These are phyloP conservation scores for Hydrophis major DNA, from an alignment of 2,797 vertebrate species.

Conservation along the genomic window DNA sequence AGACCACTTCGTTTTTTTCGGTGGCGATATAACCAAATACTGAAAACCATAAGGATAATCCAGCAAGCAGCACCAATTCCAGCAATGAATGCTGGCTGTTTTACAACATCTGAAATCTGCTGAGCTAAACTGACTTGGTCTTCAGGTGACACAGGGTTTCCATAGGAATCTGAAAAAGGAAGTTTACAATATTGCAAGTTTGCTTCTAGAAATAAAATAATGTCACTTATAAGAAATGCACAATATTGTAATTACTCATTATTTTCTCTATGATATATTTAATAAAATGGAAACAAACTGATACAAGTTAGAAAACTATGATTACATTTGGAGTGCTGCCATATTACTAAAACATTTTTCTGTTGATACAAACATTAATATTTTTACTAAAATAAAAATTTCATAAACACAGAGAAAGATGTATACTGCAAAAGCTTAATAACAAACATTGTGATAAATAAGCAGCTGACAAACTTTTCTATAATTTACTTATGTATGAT, in stretches of 20 bases:
- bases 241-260: not conserved
- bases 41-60: conserved; percentile 99
- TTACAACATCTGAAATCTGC: conserved; percentile 97
- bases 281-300: not conserved
- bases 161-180: conserved; percentile 72
- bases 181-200: not conserved
- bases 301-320: not conserved
- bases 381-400: not conserved
- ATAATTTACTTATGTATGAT: conserved; percentile 13
- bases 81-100: conserved; percentile 95
- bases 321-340: not conserved
- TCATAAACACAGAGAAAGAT: not conserved
- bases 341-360: not conserved
- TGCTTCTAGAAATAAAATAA: not conserved
- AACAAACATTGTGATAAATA: not conserved
- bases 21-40: conserved; percentile 96
- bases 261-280: not conserved
- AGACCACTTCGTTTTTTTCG: conserved; percentile 93
- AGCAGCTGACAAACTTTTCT: conserved; percentile 12
- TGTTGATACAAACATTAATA: not conserved
- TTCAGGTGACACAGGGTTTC: conserved; percentile 75
- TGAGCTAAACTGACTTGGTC: conserved; percentile 86
- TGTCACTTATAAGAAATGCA: not conserved
- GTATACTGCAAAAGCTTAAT: not conserved
- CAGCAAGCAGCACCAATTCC: conserved; percentile 98